Percentiles rank a stretch among this genome's conserved stretches.
These are phyloP conservation scores for Oncorhynchus kisutch DNA, from an alignment of 2,113 vertebrate genomes.

Conservation along the genomic window DNA sequence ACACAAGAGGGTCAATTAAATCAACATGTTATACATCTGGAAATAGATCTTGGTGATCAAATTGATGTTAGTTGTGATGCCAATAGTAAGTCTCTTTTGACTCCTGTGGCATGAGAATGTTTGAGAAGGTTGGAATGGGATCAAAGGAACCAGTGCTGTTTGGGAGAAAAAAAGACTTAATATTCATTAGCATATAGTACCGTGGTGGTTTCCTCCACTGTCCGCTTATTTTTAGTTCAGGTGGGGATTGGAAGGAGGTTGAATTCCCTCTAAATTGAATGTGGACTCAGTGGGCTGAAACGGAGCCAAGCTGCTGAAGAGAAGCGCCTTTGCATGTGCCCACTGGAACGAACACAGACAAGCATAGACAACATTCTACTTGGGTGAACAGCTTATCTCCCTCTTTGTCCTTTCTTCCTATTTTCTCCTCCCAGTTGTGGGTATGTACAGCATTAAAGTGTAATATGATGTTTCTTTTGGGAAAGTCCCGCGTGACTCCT, in stretches of 20 bases:
- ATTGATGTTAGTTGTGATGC: too few relatives aligned
- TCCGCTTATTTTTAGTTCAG: too few relatives aligned
- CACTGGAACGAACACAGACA: neutral
- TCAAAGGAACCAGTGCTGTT: too few relatives aligned
- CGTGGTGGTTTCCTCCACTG: too few relatives aligned
- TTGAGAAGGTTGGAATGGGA: too few relatives aligned
- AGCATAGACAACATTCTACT: neutral
- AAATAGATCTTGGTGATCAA: too few relatives aligned
- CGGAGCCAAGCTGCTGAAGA: neutral
- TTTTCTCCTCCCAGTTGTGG: neutral
- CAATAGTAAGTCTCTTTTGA: too few relatives aligned
- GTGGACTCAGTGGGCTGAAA: neutral
- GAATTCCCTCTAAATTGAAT: constrained; percentile 2
- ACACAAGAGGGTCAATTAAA: too few relatives aligned
- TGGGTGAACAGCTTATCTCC: neutral
- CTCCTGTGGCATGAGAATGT: too few relatives aligned
- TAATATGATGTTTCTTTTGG: neutral
- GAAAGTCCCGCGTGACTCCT: constrained; percentile 1
- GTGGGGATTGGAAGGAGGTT: neutral
- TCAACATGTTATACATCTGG: too few relatives aligned
- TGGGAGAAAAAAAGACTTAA: too few relatives aligned
- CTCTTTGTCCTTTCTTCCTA: neutral
- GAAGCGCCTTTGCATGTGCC: constrained; percentile 11
- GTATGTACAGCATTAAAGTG: constrained; percentile 9
- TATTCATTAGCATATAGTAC: neutral